These are phyloP conservation scores for Pogonognathellus flavescens DNA, from an alignment of 1,140 invertebrate species.

Conservation along the genomic window DNA sequence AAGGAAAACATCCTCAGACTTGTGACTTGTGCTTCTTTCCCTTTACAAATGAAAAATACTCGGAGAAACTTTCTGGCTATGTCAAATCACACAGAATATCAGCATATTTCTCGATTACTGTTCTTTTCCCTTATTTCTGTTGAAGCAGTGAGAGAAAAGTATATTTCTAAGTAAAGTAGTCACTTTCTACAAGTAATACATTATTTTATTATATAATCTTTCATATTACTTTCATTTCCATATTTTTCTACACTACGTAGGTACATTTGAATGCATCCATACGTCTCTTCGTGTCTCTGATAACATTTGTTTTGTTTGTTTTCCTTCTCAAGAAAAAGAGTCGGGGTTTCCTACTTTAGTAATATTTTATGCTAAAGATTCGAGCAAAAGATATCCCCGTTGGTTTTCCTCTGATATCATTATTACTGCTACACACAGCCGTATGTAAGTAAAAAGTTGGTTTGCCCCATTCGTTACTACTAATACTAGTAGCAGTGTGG, in stretches of 20 bases:
- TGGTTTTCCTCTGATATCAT: constrained; percentile 34
- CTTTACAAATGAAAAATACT: constrained; percentile 11
- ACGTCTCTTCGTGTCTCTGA: neutral
- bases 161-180: neutral
- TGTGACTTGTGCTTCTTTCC: constrained; percentile 8
- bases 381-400: constrained; percentile 13
- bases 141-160: no score
- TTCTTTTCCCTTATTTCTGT: neutral
- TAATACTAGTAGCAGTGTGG: no score
- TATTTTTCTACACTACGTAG: neutral
- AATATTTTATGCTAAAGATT: constrained; percentile 47
- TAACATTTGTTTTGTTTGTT: constrained; percentile 24
- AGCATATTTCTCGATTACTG: constrained; percentile 47
- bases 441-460: constrained; percentile 26
- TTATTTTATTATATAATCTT: neutral
- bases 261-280: constrained; percentile 11
- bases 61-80: constrained; percentile 1
- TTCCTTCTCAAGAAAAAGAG: neutral
- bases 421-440: neutral
- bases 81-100: constrained; percentile 42
- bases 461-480: neutral
- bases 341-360: neutral
- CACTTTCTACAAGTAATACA: neutral
- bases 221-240: neutral
- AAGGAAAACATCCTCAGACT: constrained; percentile 30